phyloP scores from a whole-genome alignment of 1,140 invertebrate genomes.

The Ceratina calcarata region DNA sequence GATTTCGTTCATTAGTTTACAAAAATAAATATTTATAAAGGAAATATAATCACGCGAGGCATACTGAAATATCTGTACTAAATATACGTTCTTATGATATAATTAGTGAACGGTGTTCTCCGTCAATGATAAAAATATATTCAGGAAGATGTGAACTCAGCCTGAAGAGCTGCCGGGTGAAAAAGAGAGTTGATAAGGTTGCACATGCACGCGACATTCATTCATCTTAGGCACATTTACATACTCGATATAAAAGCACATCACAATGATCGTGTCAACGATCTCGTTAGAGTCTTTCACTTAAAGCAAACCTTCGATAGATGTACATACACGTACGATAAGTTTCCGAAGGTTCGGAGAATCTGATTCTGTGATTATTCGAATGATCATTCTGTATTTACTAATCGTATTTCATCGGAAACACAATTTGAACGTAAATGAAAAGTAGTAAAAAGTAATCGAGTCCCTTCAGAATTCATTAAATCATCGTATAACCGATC shows the following conservation, averaged over 20 bases:
- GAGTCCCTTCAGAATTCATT: too few species aligned
- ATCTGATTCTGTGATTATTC: constrained; percentile 33
- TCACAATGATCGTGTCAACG: constrained; percentile 63
- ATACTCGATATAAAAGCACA: constrained; percentile 70
- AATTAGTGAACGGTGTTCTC: background rate
- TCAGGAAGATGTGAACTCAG: constrained; percentile 5
- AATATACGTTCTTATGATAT: background rate
- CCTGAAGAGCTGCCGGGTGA: constrained; percentile 22
- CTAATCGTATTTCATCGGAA: background rate
- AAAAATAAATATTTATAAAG: background rate
- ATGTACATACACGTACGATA: constrained; percentile 57
- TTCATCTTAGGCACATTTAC: constrained; percentile 72
- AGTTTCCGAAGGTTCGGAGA: constrained; percentile 43
- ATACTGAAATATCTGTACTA: background rate
- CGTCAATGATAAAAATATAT: constrained; percentile 7
- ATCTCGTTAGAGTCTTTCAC: constrained; percentile 62
- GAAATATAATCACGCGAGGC: background rate
- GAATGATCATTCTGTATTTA: constrained; percentile 20
- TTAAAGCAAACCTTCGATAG: constrained; percentile 55
- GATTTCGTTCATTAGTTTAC: background rate
- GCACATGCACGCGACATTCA: constrained; percentile 63
- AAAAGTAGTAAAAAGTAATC: background rate
- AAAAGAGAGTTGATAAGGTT: constrained; percentile 24
- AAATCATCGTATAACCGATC: too few species aligned
- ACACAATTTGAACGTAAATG: background rate